phyloP scores from a whole-genome alignment of 2,888 invertebrate genomes.

The Melanotus villosus region DNA sequence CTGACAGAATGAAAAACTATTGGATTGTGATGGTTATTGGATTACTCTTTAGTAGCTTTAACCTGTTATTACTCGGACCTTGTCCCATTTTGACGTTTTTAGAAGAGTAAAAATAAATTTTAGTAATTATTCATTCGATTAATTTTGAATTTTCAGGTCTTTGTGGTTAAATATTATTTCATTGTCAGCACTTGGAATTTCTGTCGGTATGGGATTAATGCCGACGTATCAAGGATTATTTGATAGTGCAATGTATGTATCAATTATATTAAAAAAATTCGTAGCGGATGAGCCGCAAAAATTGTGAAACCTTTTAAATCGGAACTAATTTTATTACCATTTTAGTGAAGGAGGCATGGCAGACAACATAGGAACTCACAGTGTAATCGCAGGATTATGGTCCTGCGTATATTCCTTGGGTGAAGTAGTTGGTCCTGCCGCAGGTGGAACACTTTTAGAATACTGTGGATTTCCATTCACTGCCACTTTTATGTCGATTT shows the following conservation, averaged over 20 bases:
- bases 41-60: constrained; percentile 73
- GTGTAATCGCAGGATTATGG: constrained; percentile 83
- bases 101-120: constrained; percentile 69
- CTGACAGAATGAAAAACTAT: constrained; percentile 76
- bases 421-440: constrained; percentile 78
- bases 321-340: constrained; percentile 34
- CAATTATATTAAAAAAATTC: background rate
- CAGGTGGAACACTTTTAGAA: constrained; percentile 77
- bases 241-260: constrained; percentile 79
- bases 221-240: constrained; percentile 83
- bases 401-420: constrained; percentile 82
- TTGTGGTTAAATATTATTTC: constrained; percentile 78
- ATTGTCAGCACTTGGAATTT: constrained; percentile 77
- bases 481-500: constrained; percentile 75
- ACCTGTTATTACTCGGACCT: constrained; percentile 78
- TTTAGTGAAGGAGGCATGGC: constrained; percentile 77
- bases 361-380: constrained; percentile 79
- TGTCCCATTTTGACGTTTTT: constrained; percentile 73
- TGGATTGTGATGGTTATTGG: constrained; percentile 83
- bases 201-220: constrained; percentile 78
- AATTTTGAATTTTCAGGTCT: constrained; percentile 76
- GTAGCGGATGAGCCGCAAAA: background rate
- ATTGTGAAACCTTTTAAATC: background rate
- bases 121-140: too few relatives aligned
- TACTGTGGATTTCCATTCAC: constrained; percentile 78